phyloP scores from a whole-genome alignment of 2,113 vertebrate species.

The Coracopsis vasa region DNA sequence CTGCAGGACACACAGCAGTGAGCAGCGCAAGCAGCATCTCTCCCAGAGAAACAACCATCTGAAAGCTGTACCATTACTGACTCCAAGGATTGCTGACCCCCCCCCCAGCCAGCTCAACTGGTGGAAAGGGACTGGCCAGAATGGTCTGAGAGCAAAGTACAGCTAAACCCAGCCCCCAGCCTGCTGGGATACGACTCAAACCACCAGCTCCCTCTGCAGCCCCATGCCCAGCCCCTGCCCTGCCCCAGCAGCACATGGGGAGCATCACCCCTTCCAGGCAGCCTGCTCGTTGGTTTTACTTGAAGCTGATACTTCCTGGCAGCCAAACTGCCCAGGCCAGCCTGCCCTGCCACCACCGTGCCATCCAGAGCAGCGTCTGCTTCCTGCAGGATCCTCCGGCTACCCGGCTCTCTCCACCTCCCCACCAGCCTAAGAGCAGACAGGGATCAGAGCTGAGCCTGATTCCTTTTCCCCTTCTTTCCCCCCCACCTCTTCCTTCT shows the following conservation, averaged over 20 bases:
- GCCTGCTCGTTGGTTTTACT: not conserved
- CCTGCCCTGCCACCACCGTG: not conserved
- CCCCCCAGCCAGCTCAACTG: fast-evolving
- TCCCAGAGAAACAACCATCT: not conserved
- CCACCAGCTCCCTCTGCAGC: not conserved
- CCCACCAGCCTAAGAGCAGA: not conserved
- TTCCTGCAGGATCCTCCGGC: not conserved
- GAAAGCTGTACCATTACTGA: not conserved
- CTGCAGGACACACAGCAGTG: not conserved
- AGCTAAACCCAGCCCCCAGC: not conserved
- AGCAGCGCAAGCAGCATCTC: not conserved
- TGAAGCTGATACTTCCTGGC: not conserved
- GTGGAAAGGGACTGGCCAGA: not conserved
- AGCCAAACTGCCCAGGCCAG: not conserved
- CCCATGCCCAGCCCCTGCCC: not conserved
- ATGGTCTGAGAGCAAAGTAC: not conserved
- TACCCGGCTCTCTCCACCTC: fast-evolving
- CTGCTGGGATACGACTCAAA: not conserved
- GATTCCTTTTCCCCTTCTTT: not conserved
- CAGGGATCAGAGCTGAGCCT: not conserved
- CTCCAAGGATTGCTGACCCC: not conserved
- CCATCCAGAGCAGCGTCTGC: not conserved
- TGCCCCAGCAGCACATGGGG: not conserved
- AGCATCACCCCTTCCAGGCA: not conserved
- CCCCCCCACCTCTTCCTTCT: not conserved